These are phyloP conservation scores for Anoplius nigerrimus DNA, from an alignment of 2,888 invertebrate genomes.

Conservation along the genomic window DNA sequence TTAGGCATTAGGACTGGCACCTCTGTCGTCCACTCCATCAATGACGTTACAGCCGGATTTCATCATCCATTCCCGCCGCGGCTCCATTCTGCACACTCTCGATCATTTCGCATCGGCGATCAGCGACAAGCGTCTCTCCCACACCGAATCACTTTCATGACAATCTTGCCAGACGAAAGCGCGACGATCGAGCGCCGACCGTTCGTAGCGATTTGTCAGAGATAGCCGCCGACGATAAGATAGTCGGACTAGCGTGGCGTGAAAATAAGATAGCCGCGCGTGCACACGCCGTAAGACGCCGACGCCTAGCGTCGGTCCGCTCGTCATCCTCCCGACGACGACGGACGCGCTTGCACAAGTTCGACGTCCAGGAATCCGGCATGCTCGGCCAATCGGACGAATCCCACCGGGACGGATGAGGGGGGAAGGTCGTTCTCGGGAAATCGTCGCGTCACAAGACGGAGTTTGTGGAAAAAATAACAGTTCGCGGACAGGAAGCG, in stretches of 20 bases:
- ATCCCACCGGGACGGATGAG: neutral
- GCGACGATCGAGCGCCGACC: neutral
- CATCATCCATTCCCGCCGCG: too few relatives aligned
- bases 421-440: neutral
- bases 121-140: too few relatives aligned
- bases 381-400: slow-evolving; percentile 19
- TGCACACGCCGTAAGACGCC: neutral
- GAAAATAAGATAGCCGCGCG: slow-evolving; percentile 60
- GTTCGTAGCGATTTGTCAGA: slow-evolving; percentile 39
- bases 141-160: neutral
- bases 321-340: neutral
- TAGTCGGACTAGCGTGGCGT: slow-evolving; percentile 50
- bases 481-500: neutral
- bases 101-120: too few relatives aligned
- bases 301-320: neutral
- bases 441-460: neutral
- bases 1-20: too few relatives aligned
- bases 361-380: slow-evolving; percentile 21
- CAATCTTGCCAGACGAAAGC: neutral
- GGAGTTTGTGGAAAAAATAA: neutral
- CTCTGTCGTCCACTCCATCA: too few relatives aligned
- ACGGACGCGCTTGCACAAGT: neutral
- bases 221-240: slow-evolving; percentile 49
- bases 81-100: too few relatives aligned
- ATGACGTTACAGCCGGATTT: too few relatives aligned